Evolutionary conservation across 2,113 vertebrate genomes (phyloP).

Genomic region (Pteruthius melanotis): DNA sequence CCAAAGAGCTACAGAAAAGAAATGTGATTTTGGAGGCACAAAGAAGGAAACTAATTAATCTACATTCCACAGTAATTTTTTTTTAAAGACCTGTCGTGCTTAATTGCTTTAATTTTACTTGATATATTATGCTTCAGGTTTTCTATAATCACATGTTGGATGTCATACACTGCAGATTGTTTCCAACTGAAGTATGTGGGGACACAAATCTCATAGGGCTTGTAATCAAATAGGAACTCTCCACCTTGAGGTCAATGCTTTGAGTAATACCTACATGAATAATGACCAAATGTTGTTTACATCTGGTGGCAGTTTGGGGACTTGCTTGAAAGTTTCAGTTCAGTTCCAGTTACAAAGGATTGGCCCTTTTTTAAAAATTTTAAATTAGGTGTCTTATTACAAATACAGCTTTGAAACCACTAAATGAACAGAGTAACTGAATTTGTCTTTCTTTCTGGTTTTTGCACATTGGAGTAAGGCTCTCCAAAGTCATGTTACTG

Average conservation of each 20-base stretch:
- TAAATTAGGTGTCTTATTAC: background rate
- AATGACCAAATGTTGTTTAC: slow-evolving; percentile 44
- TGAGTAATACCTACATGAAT: slow-evolving; percentile 23
- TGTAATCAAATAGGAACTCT: slow-evolving; percentile 41
- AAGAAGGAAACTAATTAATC: slow-evolving; percentile 56
- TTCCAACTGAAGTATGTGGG: slow-evolving; percentile 49
- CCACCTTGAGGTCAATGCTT: slow-evolving; percentile 45
- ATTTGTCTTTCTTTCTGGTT: background rate
- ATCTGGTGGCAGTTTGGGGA: slow-evolving; percentile 25
- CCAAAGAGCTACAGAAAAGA: slow-evolving; percentile 47
- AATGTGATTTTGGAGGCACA: slow-evolving; percentile 41
- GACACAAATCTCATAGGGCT: slow-evolving; percentile 26
- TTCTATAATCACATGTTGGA: slow-evolving; percentile 41
- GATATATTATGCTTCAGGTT: slow-evolving; percentile 44
- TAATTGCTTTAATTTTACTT: slow-evolving; percentile 53
- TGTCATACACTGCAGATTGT: slow-evolving; percentile 47
- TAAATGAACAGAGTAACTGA: background rate
- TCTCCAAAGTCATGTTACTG: background rate
- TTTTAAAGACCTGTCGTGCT: slow-evolving; percentile 20
- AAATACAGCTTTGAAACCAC: background rate
- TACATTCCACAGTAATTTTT: slow-evolving; percentile 20
- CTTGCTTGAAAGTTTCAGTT: background rate
- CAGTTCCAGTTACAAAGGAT: background rate
- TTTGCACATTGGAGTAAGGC: background rate
- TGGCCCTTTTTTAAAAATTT: background rate